Base-by-base conservation (phyloP, 2,797 vertebrate species). In the Pelodytes ibericus region DNA sequence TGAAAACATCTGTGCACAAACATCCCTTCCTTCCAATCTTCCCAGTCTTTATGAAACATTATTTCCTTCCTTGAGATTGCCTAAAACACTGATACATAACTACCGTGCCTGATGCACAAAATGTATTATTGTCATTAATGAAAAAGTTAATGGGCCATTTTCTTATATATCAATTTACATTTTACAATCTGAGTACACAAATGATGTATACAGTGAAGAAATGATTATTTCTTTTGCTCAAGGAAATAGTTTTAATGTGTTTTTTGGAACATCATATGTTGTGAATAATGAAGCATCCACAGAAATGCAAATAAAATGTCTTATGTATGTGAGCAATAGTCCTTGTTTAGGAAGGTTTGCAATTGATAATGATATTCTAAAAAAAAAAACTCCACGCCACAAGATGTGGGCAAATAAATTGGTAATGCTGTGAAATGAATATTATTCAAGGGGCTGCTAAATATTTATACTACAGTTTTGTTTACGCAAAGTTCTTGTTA, bases 101-200 rank as follows among this genome's bases (percentile, higher is more conserved):
- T 88, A 87, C 91, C 82, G 92, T 91, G 89, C 92, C 93, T 92
- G 91, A 92, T 92, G 91, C 92, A 93, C 91, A 90, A 91, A 97
- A 96, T 94, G 93, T 92, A 95, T 97, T 96, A 96, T 94, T 95
- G 94, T 94, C 96, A 99, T 99, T 99, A 99, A 99, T 98, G 96
- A 98, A 97, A 97, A 98, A 98, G 96, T 97, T 99, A 99, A 99
- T 99, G 97, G 96, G 90, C 94, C 96, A 96, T 99, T 96, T 96
- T 99, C 94, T 95, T 97, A 96, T 95, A 95, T 97, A 98, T 98
- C 96, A 97, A 99, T 98, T 98, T 97, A 96, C 94, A 96, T 94
- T 95, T 94, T 93, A 94, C 93, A 95, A 92, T 96, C 95, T 95
- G 93, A 94, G 93, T 95, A 94, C 93, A 95, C 94, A 98, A 96